Evolutionary conservation across 2,888 invertebrate species (phyloP).

Genomic region (Gibbula magus): DNA sequence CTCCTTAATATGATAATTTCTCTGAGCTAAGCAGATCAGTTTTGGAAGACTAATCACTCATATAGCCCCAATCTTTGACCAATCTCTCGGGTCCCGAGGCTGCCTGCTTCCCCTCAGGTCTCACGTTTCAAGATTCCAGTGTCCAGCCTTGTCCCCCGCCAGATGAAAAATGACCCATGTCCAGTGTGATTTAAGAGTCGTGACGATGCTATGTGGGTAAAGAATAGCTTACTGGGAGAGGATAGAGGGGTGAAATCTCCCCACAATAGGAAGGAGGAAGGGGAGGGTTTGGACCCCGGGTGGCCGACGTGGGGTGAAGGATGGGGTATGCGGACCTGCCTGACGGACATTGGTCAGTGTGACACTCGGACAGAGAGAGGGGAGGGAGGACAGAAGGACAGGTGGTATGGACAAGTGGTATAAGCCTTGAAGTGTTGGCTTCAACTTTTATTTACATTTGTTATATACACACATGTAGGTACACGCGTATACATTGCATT

Average conservation of each 20-base stretch:
- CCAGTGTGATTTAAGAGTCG: not conserved
- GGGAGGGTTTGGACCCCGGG: not conserved
- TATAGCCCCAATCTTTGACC: not conserved
- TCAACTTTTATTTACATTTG: too few species aligned
- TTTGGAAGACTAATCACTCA: not conserved
- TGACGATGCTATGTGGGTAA: not conserved
- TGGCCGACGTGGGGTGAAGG: not conserved
- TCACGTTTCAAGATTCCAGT: not conserved
- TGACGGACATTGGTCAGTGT: constrained; percentile 1
- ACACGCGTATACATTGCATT: too few species aligned
- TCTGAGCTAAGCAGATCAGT: not conserved
- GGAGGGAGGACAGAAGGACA: not conserved
- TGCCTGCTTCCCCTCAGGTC: not conserved
- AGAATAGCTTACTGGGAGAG: not conserved
- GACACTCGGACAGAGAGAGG: not conserved
- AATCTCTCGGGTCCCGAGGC: not conserved
- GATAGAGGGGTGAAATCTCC: not conserved
- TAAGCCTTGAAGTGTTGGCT: too few species aligned
- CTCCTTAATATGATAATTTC: constrained; percentile 5
- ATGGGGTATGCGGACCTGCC: not conserved
- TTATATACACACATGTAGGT: too few species aligned
- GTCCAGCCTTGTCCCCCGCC: not conserved
- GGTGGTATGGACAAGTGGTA: not conserved
- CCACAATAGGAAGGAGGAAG: constrained; percentile 2
- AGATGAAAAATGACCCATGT: not conserved